Conservation (phyloP, 2,888 invertebrate species). For the Mimachlamys varia region DNA sequence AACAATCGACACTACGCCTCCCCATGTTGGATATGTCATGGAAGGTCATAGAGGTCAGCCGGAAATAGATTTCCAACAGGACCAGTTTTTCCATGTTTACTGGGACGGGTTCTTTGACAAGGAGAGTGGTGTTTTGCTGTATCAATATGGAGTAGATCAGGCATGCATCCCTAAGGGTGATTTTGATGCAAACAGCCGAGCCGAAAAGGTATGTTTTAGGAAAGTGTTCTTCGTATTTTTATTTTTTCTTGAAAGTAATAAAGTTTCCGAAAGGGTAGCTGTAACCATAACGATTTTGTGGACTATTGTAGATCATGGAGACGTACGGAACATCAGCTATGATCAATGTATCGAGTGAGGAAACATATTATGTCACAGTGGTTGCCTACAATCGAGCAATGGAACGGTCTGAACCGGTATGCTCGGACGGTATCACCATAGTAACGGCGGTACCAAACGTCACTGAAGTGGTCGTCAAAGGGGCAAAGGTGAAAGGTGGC, state of each 20-base stretch:
- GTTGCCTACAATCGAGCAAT: slow-evolving; percentile 62
- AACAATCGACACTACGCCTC: slow-evolving; percentile 35
- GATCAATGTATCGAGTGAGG: slow-evolving; percentile 52
- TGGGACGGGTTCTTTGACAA: slow-evolving; percentile 71
- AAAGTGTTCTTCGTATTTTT: neutral
- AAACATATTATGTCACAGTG: slow-evolving; percentile 63
- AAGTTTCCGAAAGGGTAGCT: too few relatives aligned
- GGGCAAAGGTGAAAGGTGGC: slow-evolving; percentile 43
- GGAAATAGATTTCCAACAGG: slow-evolving; percentile 43
- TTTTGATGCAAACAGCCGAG: neutral
- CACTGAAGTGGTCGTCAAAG: slow-evolving; percentile 52
- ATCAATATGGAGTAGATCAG: slow-evolving; percentile 59
- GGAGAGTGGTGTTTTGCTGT: slow-evolving; percentile 67
- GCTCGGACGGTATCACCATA: slow-evolving; percentile 63
- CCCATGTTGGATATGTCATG: slow-evolving; percentile 11
- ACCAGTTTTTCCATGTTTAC: slow-evolving; percentile 52
- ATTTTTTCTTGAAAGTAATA: too few relatives aligned
- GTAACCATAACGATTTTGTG: too few relatives aligned
- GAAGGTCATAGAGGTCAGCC: slow-evolving; percentile 6
- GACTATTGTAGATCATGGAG: slow-evolving; percentile 42
- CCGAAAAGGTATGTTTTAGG: neutral
- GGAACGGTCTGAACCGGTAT: slow-evolving; percentile 57
- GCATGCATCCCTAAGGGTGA: slow-evolving; percentile 42
- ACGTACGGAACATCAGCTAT: slow-evolving; percentile 48
- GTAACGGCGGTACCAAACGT: slow-evolving; percentile 54